phyloP scores from a whole-genome alignment of 2,797 vertebrate genomes.

The Tiaroga cobitis region DNA sequence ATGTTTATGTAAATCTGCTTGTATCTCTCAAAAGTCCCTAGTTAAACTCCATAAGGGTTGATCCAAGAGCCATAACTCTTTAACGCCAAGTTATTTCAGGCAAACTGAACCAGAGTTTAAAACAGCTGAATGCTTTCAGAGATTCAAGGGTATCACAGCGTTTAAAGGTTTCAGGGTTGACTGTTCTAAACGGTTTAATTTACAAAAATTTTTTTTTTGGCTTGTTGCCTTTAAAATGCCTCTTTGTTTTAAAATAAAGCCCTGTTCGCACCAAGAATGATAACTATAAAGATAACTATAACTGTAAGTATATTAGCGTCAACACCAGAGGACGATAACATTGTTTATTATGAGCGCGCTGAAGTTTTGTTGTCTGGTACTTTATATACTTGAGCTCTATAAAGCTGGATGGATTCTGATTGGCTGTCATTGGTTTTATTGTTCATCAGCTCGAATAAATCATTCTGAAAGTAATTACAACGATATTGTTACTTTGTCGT shows the following conservation, averaged over 20 bases:
- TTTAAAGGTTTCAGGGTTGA: conserved; percentile 10
- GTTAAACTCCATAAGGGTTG: neutral
- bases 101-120: neutral
- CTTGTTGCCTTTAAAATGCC: neutral
- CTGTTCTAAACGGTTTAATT: conserved; percentile 2
- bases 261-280: too few species aligned
- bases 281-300: too few species aligned
- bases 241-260: neutral
- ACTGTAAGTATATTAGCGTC: too few species aligned
- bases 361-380: neutral
- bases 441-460: neutral
- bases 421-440: neutral
- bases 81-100: neutral
- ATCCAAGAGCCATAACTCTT: neutral
- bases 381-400: neutral
- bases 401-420: neutral
- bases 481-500: neutral
- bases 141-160: neutral
- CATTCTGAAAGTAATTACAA: neutral
- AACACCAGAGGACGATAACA: too few species aligned
- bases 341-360: neutral
- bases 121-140: conserved; percentile 10
- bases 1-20: neutral
- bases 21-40: neutral
- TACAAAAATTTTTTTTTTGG: neutral